Conservation (phyloP, 1,140 invertebrate species). For the Archegozetes longisetosus region DNA sequence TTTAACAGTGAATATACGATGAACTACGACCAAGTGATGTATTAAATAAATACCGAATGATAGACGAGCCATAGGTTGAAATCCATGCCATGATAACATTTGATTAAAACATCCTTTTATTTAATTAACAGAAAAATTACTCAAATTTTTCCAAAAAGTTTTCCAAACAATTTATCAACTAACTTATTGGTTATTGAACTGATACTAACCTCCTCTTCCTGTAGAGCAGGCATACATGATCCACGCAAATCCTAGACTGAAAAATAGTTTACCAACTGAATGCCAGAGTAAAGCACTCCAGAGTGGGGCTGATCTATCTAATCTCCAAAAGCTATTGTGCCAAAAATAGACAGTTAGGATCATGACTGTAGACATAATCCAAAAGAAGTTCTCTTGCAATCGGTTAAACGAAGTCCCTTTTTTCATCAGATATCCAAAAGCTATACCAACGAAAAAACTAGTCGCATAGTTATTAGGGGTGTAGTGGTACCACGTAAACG, state of each 20-base stretch:
- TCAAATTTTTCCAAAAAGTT: no score
- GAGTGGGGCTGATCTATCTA: not conserved
- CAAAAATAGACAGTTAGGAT: not conserved
- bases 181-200: no score
- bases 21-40: not conserved
- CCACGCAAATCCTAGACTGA: not conserved
- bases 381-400: not conserved
- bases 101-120: not conserved
- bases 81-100: not conserved
- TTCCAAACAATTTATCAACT: not conserved
- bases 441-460: not conserved
- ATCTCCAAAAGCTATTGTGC: not conserved
- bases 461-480: not conserved
- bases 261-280: not conserved
- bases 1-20: not conserved
- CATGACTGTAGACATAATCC: not conserved
- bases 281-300: not conserved
- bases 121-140: not conserved
- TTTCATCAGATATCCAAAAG: not conserved
- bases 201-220: not conserved
- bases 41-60: not conserved
- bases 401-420: not conserved
- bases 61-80: not conserved
- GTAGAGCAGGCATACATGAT: not conserved
- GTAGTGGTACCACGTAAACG: not conserved